Evolutionary conservation across 2,888 invertebrate genomes (phyloP).

Genomic region (Metallyticus violacea): DNA sequence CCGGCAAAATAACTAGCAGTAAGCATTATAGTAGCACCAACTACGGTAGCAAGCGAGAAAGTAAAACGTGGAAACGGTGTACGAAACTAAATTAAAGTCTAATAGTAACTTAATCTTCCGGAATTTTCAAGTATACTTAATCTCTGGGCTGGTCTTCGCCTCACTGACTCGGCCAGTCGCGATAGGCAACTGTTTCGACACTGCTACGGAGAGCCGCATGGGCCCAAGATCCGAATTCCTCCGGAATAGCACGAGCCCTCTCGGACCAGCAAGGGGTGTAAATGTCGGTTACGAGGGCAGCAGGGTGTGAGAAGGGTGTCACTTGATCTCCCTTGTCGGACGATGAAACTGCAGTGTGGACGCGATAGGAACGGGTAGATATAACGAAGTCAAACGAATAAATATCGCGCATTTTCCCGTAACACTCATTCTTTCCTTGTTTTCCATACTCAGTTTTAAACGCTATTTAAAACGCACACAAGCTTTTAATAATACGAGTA

Average conservation of each 20-base stretch:
- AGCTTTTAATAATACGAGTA: too few relatives aligned
- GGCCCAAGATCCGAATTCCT: not conserved
- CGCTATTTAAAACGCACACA: too few relatives aligned
- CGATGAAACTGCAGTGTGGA: not conserved
- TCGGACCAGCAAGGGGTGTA: not conserved
- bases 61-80: not conserved
- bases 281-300: not conserved
- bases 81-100: not conserved
- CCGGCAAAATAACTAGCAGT: not conserved
- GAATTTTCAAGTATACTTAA: not conserved
- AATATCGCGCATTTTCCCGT: too few relatives aligned
- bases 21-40: not conserved
- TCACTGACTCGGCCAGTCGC: not conserved
- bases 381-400: too few relatives aligned
- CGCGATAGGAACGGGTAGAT: too few relatives aligned
- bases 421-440: too few relatives aligned
- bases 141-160: not conserved
- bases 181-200: not conserved
- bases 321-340: not conserved
- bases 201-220: not conserved
- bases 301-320: not conserved
- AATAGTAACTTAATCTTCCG: not conserved
- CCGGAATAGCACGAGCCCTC: not conserved
- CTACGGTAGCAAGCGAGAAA: not conserved
- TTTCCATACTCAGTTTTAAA: too few relatives aligned